These are phyloP conservation scores for Xylocampa areola DNA, from an alignment of 2,888 invertebrate species.

Conservation along the genomic window DNA sequence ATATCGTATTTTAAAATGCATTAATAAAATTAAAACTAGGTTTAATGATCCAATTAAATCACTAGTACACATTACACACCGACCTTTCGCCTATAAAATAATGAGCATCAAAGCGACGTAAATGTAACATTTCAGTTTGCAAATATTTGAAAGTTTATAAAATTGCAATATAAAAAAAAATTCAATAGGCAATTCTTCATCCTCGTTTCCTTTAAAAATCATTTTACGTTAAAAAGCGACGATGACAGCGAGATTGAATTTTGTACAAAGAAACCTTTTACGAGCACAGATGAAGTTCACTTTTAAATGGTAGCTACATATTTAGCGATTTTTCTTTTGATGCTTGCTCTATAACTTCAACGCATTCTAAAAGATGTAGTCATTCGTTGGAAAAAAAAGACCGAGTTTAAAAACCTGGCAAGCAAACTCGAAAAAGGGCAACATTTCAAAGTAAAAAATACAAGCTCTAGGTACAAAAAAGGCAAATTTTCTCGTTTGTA, in stretches of 20 bases:
- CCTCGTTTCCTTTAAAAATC: slow-evolving; percentile 21
- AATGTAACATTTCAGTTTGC: neutral
- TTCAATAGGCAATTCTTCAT: no score
- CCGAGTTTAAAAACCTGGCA: neutral
- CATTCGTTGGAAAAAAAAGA: no score
- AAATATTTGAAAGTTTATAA: slow-evolving; percentile 1
- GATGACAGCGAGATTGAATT: slow-evolving; percentile 32
- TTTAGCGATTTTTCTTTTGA: neutral
- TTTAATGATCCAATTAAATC: no score
- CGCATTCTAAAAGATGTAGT: no score
- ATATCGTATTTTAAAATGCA: no score
- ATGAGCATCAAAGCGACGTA: neutral
- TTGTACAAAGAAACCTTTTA: slow-evolving; percentile 21
- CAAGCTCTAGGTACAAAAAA: slow-evolving; percentile 9
- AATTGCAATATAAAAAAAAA: no score
- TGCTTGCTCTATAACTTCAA: neutral
- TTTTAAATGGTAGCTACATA: neutral
- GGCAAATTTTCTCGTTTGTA: slow-evolving; percentile 16
- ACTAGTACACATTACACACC: neutral
- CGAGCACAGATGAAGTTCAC: neutral
- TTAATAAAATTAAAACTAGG: no score
- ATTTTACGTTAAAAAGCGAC: slow-evolving; percentile 11
- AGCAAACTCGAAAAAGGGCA: neutral
- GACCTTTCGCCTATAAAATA: neutral
- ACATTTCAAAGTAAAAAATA: slow-evolving; percentile 7